These are phyloP conservation scores for Oscheius sp. DNA, from an alignment of 2,888 invertebrate species.

Conservation along the genomic window DNA sequence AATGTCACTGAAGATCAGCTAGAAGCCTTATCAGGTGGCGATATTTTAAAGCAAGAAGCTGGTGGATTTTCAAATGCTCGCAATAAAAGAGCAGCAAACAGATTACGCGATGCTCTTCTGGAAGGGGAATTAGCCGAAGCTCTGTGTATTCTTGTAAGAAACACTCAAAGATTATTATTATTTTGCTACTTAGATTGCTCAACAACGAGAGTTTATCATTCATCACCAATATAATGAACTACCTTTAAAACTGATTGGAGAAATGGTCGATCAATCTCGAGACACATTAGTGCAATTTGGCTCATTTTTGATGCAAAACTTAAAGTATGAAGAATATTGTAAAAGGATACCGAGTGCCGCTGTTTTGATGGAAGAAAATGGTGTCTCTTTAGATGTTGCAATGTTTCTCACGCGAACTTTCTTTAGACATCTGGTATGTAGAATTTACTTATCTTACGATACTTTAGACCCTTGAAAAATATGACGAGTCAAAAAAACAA, in stretches of 20 bases:
- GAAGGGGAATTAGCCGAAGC: conserved; percentile 90
- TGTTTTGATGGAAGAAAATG: conserved; percentile 79
- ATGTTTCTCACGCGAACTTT: conserved; percentile 85
- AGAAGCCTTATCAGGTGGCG: conserved; percentile 95
- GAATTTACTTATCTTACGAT: neutral
- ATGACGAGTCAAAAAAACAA: conserved; percentile 44
- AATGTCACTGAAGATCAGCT: conserved; percentile 95
- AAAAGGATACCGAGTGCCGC: conserved; percentile 44
- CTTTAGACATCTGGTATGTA: conserved; percentile 27
- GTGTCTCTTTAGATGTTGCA: conserved; percentile 94
- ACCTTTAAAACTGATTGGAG: conserved; percentile 81
- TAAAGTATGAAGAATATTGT: conserved; percentile 90
- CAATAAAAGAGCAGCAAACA: conserved; percentile 91
- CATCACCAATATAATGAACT: conserved; percentile 73
- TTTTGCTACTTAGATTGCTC: conserved; percentile 82
- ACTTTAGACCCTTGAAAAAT: conserved; percentile 31
- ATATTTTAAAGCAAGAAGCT: conserved; percentile 91
- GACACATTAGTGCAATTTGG: conserved; percentile 97
- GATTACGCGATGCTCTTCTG: conserved; percentile 91
- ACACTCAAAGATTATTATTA: no score
- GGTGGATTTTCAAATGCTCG: conserved; percentile 96
- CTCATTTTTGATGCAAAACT: conserved; percentile 89
- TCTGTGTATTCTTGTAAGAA: conserved; percentile 84
- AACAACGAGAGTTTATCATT: conserved; percentile 94
- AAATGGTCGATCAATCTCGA: conserved; percentile 84